Conservation (phyloP, 2,113 vertebrate species). For the Vicugna pacos region DNA sequence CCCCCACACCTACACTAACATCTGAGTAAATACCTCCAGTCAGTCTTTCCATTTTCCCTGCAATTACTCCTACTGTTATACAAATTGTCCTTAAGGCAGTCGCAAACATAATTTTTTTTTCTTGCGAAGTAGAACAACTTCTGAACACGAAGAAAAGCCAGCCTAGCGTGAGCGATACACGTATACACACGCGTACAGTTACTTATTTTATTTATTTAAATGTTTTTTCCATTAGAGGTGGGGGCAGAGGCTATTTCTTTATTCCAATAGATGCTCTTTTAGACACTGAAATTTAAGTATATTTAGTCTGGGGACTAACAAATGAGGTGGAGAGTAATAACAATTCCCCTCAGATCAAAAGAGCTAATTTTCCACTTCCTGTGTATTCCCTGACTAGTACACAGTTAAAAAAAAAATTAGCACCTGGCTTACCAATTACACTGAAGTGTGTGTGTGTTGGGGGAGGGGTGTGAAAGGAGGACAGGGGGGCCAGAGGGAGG, state of each 20-base stretch:
- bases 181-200: not conserved
- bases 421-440: constrained; percentile 74
- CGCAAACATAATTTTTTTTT: constrained; percentile 87
- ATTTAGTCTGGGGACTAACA: constrained; percentile 80
- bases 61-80: constrained; percentile 96
- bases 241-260: constrained; percentile 75
- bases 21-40: constrained; percentile 98
- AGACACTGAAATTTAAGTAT: constrained; percentile 75
- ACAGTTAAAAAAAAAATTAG: constrained; percentile 16
- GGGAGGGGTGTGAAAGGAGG: not conserved
- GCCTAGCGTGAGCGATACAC: constrained; percentile 45
- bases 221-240: constrained; percentile 80
- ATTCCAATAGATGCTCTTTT: constrained; percentile 79
- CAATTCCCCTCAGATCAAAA: constrained; percentile 82
- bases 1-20: constrained; percentile 98
- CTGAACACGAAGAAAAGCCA: constrained; percentile 84
- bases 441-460: not conserved
- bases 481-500: not conserved
- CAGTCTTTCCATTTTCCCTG: constrained; percentile 97
- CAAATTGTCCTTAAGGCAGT: constrained; percentile 93
- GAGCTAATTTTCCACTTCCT: constrained; percentile 84
- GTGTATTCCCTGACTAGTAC: constrained; percentile 71
- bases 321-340: constrained; percentile 78
- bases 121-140: constrained; percentile 87
- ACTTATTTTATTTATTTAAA: constrained; percentile 52